phyloP scores from a whole-genome alignment of 53 echinoderm and acorn worm genomes.

The Astropecten irregularis region DNA sequence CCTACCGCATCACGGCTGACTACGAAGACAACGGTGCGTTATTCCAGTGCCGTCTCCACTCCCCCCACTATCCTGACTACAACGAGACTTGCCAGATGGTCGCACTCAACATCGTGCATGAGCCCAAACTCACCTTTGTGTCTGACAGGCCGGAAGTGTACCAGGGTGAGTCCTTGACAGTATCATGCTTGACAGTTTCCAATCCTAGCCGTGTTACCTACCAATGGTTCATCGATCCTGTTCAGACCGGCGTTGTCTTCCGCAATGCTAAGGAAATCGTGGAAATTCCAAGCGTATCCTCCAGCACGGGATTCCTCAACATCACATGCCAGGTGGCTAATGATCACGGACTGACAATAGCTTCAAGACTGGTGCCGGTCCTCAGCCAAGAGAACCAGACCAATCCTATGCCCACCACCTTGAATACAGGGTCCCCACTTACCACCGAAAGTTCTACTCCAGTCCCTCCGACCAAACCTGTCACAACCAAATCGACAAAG shows the following conservation, averaged over 20 bases:
- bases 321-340: constrained; percentile 53
- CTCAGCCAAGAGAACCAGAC: background rate
- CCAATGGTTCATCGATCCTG: constrained; percentile 33
- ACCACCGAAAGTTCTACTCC: background rate
- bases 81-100: constrained; percentile 1
- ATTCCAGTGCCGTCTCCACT: constrained; percentile 27
- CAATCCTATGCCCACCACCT: background rate
- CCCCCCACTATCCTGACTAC: constrained; percentile 17
- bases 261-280: background rate
- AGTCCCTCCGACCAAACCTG: background rate
- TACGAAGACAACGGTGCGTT: constrained; percentile 31
- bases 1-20: constrained; percentile 5
- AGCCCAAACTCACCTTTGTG: constrained; percentile 28
- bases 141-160: constrained; percentile 1
- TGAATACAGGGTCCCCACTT: background rate
- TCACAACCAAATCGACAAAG: background rate
- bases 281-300: constrained; percentile 36
- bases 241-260: constrained; percentile 19
- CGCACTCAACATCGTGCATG: constrained; percentile 34
- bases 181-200: background rate
- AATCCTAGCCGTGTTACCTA: constrained; percentile 25
- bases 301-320: constrained; percentile 37
- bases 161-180: constrained; percentile 22
- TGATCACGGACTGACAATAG: constrained; percentile 17
- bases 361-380: background rate